These are phyloP conservation scores for Fabriciana adippe DNA, from an alignment of 2,888 invertebrate species.

Conservation along the genomic window DNA sequence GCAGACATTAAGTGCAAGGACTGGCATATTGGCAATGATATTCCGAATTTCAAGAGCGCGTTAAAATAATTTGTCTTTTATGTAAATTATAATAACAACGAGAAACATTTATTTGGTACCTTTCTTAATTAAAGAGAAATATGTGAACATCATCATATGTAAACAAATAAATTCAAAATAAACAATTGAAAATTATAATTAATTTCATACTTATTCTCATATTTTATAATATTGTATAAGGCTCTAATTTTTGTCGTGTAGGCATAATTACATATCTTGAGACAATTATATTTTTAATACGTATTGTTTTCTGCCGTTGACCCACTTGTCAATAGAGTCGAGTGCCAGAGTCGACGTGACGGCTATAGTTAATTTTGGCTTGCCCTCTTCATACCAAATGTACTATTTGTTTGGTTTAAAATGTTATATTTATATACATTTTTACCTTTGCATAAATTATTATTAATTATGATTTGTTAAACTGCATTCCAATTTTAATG, in stretches of 20 bases:
- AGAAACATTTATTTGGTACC: background rate
- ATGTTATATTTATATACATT: background rate
- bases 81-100: background rate
- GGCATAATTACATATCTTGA: background rate
- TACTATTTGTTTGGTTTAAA: background rate
- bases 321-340: conserved; percentile 55
- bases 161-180: background rate
- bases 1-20: conserved; percentile 14
- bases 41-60: background rate
- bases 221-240: no score
- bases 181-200: no score
- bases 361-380: conserved; percentile 28
- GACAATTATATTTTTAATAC: conserved; percentile 12
- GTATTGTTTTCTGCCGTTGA: conserved; percentile 47
- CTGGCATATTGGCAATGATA: conserved; percentile 10
- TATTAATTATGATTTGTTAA: no score
- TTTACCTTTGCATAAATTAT: no score
- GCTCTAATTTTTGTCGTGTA: background rate
- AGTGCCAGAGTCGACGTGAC: conserved; percentile 52
- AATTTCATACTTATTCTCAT: no score
- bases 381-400: conserved; percentile 13
- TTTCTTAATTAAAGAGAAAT: background rate
- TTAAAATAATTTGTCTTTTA: conserved; percentile 2
- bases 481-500: no score
- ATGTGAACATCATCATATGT: background rate